Evolutionary conservation across 2,888 invertebrate genomes (phyloP).

Genomic region (Zele albiditarsus): DNA sequence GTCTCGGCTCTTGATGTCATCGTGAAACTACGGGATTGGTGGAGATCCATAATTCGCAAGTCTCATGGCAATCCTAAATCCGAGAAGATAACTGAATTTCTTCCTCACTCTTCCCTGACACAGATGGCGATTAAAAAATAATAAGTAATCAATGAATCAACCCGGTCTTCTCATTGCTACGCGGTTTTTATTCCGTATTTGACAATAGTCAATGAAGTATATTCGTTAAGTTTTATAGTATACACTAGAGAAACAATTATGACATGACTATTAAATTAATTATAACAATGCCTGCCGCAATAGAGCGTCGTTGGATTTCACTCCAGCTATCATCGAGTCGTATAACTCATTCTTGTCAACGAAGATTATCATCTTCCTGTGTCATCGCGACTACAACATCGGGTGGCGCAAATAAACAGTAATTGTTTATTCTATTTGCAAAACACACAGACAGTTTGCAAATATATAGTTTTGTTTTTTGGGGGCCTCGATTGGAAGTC

Average conservation of each 20-base stretch:
- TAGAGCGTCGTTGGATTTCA: conserved; percentile 70
- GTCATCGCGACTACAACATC: conserved; percentile 29
- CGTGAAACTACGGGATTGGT: conserved; percentile 3
- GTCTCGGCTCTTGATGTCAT: conserved; percentile 28
- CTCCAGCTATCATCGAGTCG: conserved; percentile 52
- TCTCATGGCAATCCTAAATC: conserved; percentile 3
- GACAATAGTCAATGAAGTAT: conserved; percentile 42
- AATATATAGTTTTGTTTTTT: conserved; percentile 16
- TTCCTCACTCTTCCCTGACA: conserved; percentile 13
- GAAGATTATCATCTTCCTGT: conserved; percentile 29
- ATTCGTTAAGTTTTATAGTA: conserved; percentile 69
- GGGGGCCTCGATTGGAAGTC: conserved; percentile 8
- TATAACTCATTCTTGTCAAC: conserved; percentile 21
- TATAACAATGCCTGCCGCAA: conserved; percentile 64
- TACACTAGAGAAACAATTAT: conserved; percentile 62
- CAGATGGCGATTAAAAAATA: not conserved
- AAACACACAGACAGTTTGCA: conserved; percentile 23
- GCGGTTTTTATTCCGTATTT: conserved; percentile 27
- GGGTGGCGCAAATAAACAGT: conserved; percentile 37
- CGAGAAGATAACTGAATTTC: conserved; percentile 23
- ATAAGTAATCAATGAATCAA: conserved; percentile 8
- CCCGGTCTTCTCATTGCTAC: conserved; percentile 21
- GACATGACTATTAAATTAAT: conserved; percentile 68
- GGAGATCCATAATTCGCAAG: not conserved
- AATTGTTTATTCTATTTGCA: conserved; percentile 36